Percentiles rank a stretch among this genome's conserved stretches.
These are phyloP conservation scores for Peribatodes rhomboidaria DNA, from an alignment of 2,888 invertebrate genomes.

Conservation along the genomic window DNA sequence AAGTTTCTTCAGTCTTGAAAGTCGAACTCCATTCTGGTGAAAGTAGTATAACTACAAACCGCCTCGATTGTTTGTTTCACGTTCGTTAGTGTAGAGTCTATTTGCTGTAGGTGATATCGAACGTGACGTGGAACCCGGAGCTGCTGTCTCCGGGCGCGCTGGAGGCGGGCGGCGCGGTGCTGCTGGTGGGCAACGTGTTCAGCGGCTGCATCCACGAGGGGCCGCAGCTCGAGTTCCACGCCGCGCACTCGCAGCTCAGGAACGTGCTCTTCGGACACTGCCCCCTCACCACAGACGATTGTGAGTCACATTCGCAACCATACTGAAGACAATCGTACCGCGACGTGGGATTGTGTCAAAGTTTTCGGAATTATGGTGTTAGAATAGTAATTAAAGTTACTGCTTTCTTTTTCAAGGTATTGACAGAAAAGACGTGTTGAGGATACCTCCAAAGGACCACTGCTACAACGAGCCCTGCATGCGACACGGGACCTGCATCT, in stretches of 20 bases:
- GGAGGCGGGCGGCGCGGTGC: conserved; percentile 90
- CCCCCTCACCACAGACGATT: conserved; percentile 90
- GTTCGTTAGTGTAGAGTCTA: background rate
- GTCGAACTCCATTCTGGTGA: too few species aligned
- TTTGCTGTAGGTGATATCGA: conserved; percentile 88
- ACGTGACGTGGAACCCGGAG: conserved; percentile 92
- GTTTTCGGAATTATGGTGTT: too few species aligned
- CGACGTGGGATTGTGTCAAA: too few species aligned
- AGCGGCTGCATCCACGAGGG: conserved; percentile 95
- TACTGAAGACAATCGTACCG: background rate
- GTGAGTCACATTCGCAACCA: conserved; percentile 76
- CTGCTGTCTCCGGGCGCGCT: conserved; percentile 90
- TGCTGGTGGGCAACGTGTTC: conserved; percentile 93
- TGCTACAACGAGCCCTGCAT: conserved; percentile 94
- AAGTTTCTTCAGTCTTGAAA: too few species aligned
- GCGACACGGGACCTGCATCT: conserved; percentile 93
- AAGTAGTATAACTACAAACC: too few species aligned
- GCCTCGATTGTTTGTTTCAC: too few species aligned
- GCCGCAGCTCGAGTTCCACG: conserved; percentile 93
- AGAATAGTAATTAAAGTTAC: background rate
- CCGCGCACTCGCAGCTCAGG: conserved; percentile 87
- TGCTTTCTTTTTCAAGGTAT: conserved; percentile 66
- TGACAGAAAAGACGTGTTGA: conserved; percentile 84
- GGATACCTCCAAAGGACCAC: conserved; percentile 88
- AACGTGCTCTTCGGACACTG: conserved; percentile 92